Conservation (phyloP, 2,113 vertebrate genomes). For the Panthera uncia region DNA sequence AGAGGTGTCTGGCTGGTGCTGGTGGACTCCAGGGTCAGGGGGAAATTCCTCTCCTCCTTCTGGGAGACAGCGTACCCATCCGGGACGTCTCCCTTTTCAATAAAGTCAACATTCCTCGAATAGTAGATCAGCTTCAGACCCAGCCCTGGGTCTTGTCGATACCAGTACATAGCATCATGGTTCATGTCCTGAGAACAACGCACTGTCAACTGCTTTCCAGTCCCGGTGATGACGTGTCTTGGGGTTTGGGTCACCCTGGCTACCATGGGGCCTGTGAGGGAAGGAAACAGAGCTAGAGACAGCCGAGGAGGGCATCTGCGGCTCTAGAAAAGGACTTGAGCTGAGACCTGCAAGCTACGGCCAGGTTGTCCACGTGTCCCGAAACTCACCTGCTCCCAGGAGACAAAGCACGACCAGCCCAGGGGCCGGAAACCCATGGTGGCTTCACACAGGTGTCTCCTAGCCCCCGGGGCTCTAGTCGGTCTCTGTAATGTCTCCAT, state of each 20-base stretch:
- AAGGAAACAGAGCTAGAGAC: not conserved
- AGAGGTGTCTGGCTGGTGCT: not conserved
- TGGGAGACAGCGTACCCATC: not conserved
- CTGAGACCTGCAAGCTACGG: not conserved
- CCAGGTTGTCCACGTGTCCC: accelerated
- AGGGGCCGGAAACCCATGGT: slow-evolving; percentile 42
- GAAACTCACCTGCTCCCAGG: slow-evolving; percentile 73
- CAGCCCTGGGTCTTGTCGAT: slow-evolving; percentile 31
- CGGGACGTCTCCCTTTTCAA: not conserved
- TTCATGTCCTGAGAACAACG: slow-evolving; percentile 43
- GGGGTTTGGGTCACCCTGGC: slow-evolving; percentile 58
- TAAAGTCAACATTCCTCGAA: accelerated
- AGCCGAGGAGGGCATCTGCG: not conserved
- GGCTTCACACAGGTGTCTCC: not conserved
- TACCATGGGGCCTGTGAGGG: not conserved
- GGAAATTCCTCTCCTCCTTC: not conserved
- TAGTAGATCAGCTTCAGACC: slow-evolving; percentile 35
- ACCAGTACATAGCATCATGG: slow-evolving; percentile 11
- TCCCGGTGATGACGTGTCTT: not conserved
- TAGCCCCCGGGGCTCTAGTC: not conserved
- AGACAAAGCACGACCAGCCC: slow-evolving; percentile 68
- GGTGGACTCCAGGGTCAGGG: not conserved
- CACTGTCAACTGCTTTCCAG: not conserved
- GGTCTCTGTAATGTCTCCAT: not conserved
- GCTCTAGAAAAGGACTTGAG: not conserved